Evolutionary conservation across 2,797 vertebrate genomes (phyloP), one percentile per base, ranked within the genome.

Genomic region (Silurus lanzhouensis): DNA sequence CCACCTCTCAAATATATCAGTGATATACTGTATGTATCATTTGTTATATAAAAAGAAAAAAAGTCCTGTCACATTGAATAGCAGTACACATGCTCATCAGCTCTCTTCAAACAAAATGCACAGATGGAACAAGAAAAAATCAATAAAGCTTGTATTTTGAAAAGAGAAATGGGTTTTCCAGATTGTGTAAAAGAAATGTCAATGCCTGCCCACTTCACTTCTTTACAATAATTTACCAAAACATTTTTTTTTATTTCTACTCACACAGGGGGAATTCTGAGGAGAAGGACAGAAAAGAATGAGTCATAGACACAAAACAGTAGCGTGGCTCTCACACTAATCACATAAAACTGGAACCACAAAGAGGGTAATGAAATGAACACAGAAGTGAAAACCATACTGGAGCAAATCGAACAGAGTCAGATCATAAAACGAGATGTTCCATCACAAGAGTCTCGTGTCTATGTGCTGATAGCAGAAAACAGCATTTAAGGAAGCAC

Each of bases 321-420:
- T 44, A 64, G 66, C 1, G 27, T 64, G 81, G 25, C 63, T 57
- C 55, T n/a, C n/a, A 22, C 9, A 25, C 17, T 75, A 8, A 71
- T 31, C n/a, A 25, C 67, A 57, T n/a, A 72, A 20, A 20, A 64
- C 19, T 27, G n/a, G 67, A 81, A 83, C 48, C 74, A 75, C 86
- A 89, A 90, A 91, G 38, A 87, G 86, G 90, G 92, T 92, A 82
- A 70, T 61, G 92, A 75, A 91, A 27, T 89, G 91, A 91, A 93
- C 75, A 79, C 1, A 89, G 91, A 92, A 92, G 93, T 91, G 88
- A 93, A 79, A 77, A 85, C 91, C 71, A 46, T 85, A 93, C 94
- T 78, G 85, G 94, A 88, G 85, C 79, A 8, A 82, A 91, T 57
- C 44, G 77, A 79, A 80, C 67, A 82, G 86, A 90, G 46, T 58